Conservation (phyloP, 2,797 vertebrate genomes). For the Ctenopoma multispine region DNA sequence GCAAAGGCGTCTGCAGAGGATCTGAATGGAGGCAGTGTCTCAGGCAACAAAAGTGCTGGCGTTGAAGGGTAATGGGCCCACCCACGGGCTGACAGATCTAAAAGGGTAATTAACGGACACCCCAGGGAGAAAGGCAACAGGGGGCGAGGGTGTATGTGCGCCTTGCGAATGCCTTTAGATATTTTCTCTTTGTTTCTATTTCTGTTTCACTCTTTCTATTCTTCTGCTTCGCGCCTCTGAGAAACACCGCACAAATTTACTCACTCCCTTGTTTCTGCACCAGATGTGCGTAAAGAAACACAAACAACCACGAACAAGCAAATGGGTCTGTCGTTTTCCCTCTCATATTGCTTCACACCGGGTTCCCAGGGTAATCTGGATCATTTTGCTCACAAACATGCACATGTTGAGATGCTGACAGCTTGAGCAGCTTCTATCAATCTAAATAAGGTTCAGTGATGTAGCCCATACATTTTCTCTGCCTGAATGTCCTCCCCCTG, state of each 20-base stretch:
- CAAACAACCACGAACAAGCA: slow-evolving; percentile 5
- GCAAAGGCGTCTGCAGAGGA: slow-evolving; percentile 28
- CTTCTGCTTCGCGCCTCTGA: neutral
- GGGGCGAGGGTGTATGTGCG: slow-evolving; percentile 26
- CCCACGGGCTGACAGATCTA: slow-evolving; percentile 76
- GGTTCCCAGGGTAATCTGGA: slow-evolving; percentile 60
- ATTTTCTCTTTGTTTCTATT: slow-evolving; percentile 27
- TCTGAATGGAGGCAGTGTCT: slow-evolving; percentile 60
- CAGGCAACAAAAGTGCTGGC: slow-evolving; percentile 52
- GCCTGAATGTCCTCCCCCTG: slow-evolving; percentile 57
- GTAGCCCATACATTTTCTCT: slow-evolving; percentile 66
- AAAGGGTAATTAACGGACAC: slow-evolving; percentile 80
- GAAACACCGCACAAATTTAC: slow-evolving; percentile 12
- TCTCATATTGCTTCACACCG: slow-evolving; percentile 24
- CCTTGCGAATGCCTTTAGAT: slow-evolving; percentile 28
- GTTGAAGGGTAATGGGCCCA: slow-evolving; percentile 77
- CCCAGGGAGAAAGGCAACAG: slow-evolving; percentile 55
- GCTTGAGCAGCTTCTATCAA: slow-evolving; percentile 71
- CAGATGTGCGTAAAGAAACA: slow-evolving; percentile 43
- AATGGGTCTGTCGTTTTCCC: slow-evolving; percentile 25
- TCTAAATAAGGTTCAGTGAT: slow-evolving; percentile 73
- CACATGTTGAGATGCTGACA: slow-evolving; percentile 54
- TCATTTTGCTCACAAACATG: slow-evolving; percentile 60
- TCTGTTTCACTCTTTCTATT: slow-evolving; percentile 8
- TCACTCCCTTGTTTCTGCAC: slow-evolving; percentile 15